Percentiles rank a stretch among this genome's conserved stretches.
phyloP scores from a whole-genome alignment of 2,113 vertebrate species.

The Mionectes macconnelli region DNA sequence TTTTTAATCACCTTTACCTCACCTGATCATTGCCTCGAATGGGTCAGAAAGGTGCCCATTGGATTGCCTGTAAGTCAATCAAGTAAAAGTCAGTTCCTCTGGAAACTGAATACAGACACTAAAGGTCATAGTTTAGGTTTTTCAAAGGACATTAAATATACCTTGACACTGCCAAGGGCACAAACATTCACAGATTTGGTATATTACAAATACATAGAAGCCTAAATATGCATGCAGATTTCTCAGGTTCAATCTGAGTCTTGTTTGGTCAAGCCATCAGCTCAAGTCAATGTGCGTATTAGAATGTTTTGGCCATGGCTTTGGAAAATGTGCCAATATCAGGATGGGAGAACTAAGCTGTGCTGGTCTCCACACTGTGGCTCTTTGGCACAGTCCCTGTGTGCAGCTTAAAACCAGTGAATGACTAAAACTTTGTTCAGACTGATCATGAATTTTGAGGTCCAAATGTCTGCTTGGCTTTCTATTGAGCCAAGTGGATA shows the following conservation, averaged over 20 bases:
- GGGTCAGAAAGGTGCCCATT: background rate
- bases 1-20: background rate
- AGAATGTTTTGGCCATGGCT: background rate
- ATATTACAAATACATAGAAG: background rate
- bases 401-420: background rate
- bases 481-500: background rate
- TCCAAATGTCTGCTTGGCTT: background rate
- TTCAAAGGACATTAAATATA: background rate
- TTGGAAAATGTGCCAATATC: background rate
- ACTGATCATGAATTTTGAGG: background rate
- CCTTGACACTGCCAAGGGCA: background rate
- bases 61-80: background rate
- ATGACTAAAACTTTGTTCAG: background rate
- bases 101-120: background rate
- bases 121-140: background rate
- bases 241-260: background rate
- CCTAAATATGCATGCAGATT: background rate
- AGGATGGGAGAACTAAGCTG: background rate
- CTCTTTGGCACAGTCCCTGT: background rate
- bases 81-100: background rate
- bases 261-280: background rate
- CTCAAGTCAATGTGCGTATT: background rate
- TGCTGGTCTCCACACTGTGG: background rate
- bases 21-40: rapidly evolving
- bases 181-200: background rate